Conservation (phyloP, 1,140 invertebrate genomes). For the Chrysoperla carnea region DNA sequence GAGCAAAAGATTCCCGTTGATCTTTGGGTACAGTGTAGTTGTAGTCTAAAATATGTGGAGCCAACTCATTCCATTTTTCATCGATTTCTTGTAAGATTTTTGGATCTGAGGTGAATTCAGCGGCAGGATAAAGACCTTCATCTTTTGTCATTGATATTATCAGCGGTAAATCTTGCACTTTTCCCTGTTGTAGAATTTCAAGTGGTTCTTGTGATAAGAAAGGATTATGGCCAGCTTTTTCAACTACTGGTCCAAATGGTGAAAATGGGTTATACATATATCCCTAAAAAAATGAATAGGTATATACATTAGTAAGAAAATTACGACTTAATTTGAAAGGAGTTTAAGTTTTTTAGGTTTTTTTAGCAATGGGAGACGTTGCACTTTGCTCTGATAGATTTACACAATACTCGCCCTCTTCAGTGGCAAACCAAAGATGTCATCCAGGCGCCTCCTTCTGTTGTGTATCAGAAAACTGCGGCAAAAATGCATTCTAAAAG, state of each 20-base stretch:
- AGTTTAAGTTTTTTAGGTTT: too few relatives aligned
- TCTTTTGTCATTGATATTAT: conserved; percentile 33
- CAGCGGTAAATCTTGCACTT: conserved; percentile 33
- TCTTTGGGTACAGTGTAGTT: conserved; percentile 33
- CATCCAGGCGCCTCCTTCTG: too few relatives aligned
- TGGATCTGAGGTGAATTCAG: conserved; percentile 27
- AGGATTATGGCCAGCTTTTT: conserved; percentile 19
- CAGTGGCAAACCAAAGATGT: too few relatives aligned
- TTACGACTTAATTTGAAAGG: too few relatives aligned
- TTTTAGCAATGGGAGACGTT: too few relatives aligned
- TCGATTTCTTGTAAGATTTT: conserved; percentile 28
- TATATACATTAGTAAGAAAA: too few relatives aligned
- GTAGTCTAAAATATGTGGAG: conserved; percentile 36
- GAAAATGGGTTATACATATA: conserved; percentile 35
- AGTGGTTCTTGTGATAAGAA: conserved; percentile 37
- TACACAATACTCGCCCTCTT: too few relatives aligned
- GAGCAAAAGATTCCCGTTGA: conserved; percentile 22
- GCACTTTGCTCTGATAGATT: too few relatives aligned
- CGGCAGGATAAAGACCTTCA: conserved; percentile 43
- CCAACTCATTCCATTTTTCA: conserved; percentile 32
- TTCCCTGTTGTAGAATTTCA: conserved; percentile 28
- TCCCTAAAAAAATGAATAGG: background rate
- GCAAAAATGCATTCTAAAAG: too few relatives aligned
- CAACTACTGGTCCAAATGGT: conserved; percentile 35
- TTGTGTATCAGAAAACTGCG: too few relatives aligned